Base-by-base conservation (phyloP, 1,140 invertebrate species). In the Teleopsis dalmanni region DNA sequence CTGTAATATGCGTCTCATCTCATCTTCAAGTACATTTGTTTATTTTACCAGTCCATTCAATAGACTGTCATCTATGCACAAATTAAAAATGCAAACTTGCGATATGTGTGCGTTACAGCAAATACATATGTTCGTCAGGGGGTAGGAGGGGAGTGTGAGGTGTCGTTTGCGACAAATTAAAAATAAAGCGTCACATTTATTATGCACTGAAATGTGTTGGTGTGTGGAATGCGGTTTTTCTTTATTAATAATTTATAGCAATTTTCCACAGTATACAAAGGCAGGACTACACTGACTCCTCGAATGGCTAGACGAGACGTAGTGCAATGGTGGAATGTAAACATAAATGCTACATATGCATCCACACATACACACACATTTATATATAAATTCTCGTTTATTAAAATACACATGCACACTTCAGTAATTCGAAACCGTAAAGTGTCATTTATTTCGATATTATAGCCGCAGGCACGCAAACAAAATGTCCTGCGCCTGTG, bases 161-260 rank as follows among this genome's bases (percentile, higher is more conserved):
- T 25, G 18, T 36, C 25, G 27, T 37, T 47, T 47, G 46, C 31
- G 46, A 47, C 46, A 47, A 47, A 47, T 47, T 47, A 47, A 47
- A 47, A 47, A 47, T 47, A 47, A 47, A 47, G 46, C 36, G 46
- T 47, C 46, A 47, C 29, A 47, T 37, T 37, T 47, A 47, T 47
- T 47, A 37, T 47, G 46, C 27, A 47, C 46, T 38, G 40, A 47
- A 37, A 25, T 22, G 14, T 13, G 33, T 35, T 5, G 33, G 6
- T 41, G 40, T 4, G 7, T 1, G 7, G n/a, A 25, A 16, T 42
- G 40, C 13, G 40, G 40, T 42, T 42, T 40, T 42, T 42, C 40
- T 42, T 42, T 26, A 42, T 42, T 42, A 26, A 42, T 42, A 42
- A 42, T 42, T 42, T 26, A 42, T 42, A 16, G 40, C 23, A 42